Evolutionary conservation across 1,140 invertebrate genomes (phyloP).

Genomic region (Drosophila quadrilineata): DNA sequence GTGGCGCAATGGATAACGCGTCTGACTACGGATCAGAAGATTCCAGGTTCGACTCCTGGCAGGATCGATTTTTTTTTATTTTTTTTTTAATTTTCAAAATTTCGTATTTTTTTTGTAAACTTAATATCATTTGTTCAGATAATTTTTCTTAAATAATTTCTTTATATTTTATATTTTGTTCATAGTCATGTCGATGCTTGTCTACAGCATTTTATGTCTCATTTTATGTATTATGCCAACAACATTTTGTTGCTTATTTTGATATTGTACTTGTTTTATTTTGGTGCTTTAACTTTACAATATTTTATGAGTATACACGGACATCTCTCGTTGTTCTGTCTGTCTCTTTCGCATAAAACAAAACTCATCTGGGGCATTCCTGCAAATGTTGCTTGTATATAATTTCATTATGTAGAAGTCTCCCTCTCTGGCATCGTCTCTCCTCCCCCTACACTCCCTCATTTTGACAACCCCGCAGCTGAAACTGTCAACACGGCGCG

Average conservation of each 20-base stretch:
- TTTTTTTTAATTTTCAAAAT: constrained; percentile 8
- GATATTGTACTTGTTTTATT: constrained; percentile 45
- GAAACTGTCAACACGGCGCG: constrained; percentile 60
- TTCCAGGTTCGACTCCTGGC: constrained; percentile 88
- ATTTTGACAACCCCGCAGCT: constrained; percentile 31
- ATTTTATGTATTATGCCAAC: constrained; percentile 8
- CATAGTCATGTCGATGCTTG: constrained; percentile 1
- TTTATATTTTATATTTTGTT: background rate
- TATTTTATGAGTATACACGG: constrained; percentile 42
- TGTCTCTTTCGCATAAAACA: constrained; percentile 47
- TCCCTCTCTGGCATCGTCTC: background rate
- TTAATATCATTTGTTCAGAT: background rate
- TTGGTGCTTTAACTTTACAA: constrained; percentile 21
- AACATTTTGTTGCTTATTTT: constrained; percentile 29
- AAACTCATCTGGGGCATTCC: constrained; percentile 48
- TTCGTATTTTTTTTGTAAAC: background rate
- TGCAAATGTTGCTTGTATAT: constrained; percentile 47
- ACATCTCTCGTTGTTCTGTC: too few relatives aligned
- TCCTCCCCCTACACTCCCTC: background rate
- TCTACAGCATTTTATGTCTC: background rate
- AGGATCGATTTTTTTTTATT: constrained; percentile 82
- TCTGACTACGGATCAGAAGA: constrained; percentile 88
- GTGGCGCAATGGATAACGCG: constrained; percentile 89
- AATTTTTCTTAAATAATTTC: background rate
- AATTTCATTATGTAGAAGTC: constrained; percentile 57